Percentiles rank a stretch among this genome's conserved stretches.
phyloP scores from a whole-genome alignment of 2,888 invertebrate species.

The Lamellibrachia columna region DNA sequence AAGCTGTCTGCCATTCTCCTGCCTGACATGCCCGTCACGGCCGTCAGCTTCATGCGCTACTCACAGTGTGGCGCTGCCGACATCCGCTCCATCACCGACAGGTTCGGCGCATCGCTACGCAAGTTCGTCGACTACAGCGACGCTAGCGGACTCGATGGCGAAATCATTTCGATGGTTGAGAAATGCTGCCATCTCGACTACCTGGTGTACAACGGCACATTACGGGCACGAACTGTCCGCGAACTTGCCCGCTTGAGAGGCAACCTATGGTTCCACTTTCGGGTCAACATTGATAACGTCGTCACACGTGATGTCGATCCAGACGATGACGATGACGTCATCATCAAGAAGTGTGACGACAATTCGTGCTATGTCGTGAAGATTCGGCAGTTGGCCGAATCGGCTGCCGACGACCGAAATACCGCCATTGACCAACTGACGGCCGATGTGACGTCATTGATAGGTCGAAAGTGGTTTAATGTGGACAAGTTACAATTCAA shows the following conservation, averaged over 20 bases:
- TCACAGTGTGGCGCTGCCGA: slow-evolving; percentile 45
- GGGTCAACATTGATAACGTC: slow-evolving; percentile 44
- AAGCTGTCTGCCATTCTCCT: slow-evolving; percentile 49
- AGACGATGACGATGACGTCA: slow-evolving; percentile 46
- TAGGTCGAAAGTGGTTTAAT: neutral
- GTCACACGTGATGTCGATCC: slow-evolving; percentile 33
- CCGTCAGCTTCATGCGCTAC: slow-evolving; percentile 48
- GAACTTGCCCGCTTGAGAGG: slow-evolving; percentile 43
- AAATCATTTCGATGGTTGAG: slow-evolving; percentile 42
- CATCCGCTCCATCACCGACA: slow-evolving; percentile 43
- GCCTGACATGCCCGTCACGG: slow-evolving; percentile 49
- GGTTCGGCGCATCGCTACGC: slow-evolving; percentile 43
- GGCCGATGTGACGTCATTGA: slow-evolving; percentile 1
- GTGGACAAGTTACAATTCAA: neutral
- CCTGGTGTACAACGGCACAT: slow-evolving; percentile 47
- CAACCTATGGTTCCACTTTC: slow-evolving; percentile 44
- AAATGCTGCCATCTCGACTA: slow-evolving; percentile 43
- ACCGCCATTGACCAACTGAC: neutral
- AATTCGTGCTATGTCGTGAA: neutral
- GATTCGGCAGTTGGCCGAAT: neutral
- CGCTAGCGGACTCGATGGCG: slow-evolving; percentile 40
- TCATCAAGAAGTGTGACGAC: slow-evolving; percentile 42
- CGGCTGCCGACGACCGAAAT: neutral
- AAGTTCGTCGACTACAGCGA: slow-evolving; percentile 48
- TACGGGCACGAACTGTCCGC: slow-evolving; percentile 43